phyloP scores from a whole-genome alignment of 2,113 vertebrate species.

The Callochromis pleurospilus region DNA sequence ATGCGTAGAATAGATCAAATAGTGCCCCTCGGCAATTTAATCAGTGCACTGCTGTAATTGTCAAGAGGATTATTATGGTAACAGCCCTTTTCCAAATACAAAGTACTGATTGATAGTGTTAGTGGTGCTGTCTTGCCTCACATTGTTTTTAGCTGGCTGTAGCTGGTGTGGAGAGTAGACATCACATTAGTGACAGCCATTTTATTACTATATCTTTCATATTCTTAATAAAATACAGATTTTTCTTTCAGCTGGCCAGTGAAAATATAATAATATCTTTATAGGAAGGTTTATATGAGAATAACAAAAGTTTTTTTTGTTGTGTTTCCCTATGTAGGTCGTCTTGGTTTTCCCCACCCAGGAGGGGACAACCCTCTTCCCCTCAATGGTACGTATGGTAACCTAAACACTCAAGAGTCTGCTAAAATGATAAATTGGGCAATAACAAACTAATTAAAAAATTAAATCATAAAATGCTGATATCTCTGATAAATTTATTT shows the following conservation, averaged over 20 bases:
- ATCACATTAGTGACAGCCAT: background rate
- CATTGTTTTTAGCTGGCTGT: background rate
- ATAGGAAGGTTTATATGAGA: background rate
- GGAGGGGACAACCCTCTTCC: slow-evolving; percentile 83
- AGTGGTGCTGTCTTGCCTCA: background rate
- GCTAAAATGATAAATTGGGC: background rate
- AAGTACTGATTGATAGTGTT: background rate
- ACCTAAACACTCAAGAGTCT: background rate
- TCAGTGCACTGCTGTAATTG: background rate
- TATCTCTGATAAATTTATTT: background rate
- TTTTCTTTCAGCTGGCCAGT: background rate
- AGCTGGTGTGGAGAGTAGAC: background rate
- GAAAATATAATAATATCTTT: background rate
- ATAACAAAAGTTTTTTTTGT: background rate
- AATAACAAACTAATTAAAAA: background rate
- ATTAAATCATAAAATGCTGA: background rate
- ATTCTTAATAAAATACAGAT: background rate
- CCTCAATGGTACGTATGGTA: slow-evolving; percentile 78
- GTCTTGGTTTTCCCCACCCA: slow-evolving; percentile 81
- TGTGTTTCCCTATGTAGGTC: slow-evolving; percentile 70
- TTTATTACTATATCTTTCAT: background rate
- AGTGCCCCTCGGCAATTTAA: background rate
- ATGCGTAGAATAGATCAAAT: background rate
- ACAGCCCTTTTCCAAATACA: background rate
- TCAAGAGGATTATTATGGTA: background rate